These are phyloP conservation scores for Mimumesa dahlbomi DNA, from an alignment of 2,888 invertebrate genomes.

Conservation along the genomic window DNA sequence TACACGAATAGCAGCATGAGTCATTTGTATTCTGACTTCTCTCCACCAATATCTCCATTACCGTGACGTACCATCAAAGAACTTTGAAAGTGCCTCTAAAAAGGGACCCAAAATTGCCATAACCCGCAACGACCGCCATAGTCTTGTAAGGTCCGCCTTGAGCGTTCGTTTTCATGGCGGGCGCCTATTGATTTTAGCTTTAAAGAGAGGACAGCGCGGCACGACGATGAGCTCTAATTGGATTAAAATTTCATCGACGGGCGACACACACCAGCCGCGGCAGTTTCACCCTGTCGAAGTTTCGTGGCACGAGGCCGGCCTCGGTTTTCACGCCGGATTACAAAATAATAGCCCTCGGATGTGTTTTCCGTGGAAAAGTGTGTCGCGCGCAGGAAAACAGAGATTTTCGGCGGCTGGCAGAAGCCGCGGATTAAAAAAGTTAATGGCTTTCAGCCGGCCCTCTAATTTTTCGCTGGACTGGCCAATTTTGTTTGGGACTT, in stretches of 20 bases:
- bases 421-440: neutral
- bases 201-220: neutral
- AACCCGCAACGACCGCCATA: no score
- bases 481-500: slow-evolving; percentile 22
- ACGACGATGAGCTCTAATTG: slow-evolving; percentile 54
- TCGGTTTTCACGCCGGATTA: slow-evolving; percentile 39
- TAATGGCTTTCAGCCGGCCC: slow-evolving; percentile 2
- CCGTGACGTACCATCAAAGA: no score
- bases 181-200: slow-evolving; percentile 57
- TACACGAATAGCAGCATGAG: no score
- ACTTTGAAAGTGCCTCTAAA: no score
- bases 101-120: no score
- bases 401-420: neutral
- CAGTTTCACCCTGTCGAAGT: slow-evolving; percentile 23
- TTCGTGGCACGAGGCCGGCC: slow-evolving; percentile 19
- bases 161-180: slow-evolving; percentile 34
- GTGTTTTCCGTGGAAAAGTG: slow-evolving; percentile 5
- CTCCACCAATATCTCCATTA: no score
- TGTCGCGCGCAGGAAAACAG: neutral
- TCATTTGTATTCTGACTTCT: no score
- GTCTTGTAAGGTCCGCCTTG: no score
- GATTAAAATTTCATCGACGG: slow-evolving; percentile 62
- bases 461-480: slow-evolving; percentile 23
- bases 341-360: slow-evolving; percentile 30
- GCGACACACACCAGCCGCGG: neutral